Percentiles rank a stretch among this genome's conserved stretches.
phyloP scores from a whole-genome alignment of 2,113 vertebrate genomes.

The Colossoma macropomum region DNA sequence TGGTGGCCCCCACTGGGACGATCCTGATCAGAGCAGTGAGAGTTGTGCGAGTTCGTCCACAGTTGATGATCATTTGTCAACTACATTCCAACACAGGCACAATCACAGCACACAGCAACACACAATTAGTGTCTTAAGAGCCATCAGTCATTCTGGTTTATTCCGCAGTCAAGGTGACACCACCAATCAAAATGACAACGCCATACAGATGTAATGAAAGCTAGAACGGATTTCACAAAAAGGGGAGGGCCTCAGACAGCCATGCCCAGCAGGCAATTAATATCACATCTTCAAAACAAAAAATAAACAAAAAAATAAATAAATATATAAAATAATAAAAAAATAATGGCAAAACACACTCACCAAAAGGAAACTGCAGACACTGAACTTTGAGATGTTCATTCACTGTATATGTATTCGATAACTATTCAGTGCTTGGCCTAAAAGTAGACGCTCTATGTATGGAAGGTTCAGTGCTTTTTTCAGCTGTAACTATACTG shows the following conservation, averaged over 20 bases:
- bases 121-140: constrained; percentile 25
- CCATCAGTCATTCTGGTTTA: constrained; percentile 26
- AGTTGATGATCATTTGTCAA: constrained; percentile 8
- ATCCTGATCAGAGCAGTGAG: constrained; percentile 14
- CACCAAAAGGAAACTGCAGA: background rate
- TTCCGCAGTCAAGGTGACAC: constrained; percentile 17
- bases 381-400: background rate
- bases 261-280: constrained; percentile 28
- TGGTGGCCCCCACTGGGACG: constrained; percentile 21
- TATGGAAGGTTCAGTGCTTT: too few relatives aligned
- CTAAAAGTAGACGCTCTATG: too few relatives aligned
- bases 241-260: background rate
- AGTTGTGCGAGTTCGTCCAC: constrained; percentile 7
- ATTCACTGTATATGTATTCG: background rate
- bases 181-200: constrained; percentile 13
- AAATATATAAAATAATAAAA: background rate
- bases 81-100: constrained; percentile 9
- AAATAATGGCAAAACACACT: background rate
- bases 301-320: background rate
- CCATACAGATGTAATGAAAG: background rate
- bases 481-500: too few relatives aligned
- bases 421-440: background rate
- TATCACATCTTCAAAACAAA: background rate
- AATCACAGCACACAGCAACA: constrained; percentile 9
- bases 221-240: background rate